Percentiles rank a stretch among this genome's conserved stretches.
Evolutionary conservation across 2,888 invertebrate species (phyloP).

Genomic region (Caenorhabditis wallacei): DNA sequence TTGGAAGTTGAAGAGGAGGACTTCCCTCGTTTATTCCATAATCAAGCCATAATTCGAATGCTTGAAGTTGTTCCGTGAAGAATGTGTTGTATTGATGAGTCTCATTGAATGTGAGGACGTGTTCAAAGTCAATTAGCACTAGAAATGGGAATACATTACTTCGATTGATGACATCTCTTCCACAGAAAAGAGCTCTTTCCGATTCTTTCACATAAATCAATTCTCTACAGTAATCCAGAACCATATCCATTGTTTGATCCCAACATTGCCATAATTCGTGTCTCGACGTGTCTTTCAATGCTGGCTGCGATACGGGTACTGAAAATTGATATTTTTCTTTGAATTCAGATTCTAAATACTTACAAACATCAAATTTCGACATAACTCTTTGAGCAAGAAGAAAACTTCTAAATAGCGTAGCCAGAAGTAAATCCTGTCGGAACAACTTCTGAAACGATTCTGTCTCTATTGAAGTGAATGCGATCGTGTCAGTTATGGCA

Average conservation of each 20-base stretch:
- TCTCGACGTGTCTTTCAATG: constrained; percentile 92
- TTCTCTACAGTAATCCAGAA: constrained; percentile 87
- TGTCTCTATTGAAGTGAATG: constrained; percentile 95
- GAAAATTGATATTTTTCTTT: constrained; percentile 27
- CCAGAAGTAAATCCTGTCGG: constrained; percentile 94
- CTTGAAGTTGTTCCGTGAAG: constrained; percentile 97
- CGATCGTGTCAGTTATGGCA: constrained; percentile 99
- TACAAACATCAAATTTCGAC: constrained; percentile 92
- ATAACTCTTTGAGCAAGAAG: constrained; percentile 94
- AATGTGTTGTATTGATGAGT: constrained; percentile 88
- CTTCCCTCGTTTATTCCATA: constrained; percentile 89
- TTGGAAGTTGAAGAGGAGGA: constrained; percentile 96
- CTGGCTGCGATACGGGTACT: constrained; percentile 89
- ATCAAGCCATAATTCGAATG: constrained; percentile 93
- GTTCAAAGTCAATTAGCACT: constrained; percentile 58
- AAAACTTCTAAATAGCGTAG: constrained; percentile 97
- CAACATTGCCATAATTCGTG: constrained; percentile 90
- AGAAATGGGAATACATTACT: constrained; percentile 58
- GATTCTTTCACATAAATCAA: constrained; percentile 48
- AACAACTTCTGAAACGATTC: constrained; percentile 97
- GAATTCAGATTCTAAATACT: constrained; percentile 20
- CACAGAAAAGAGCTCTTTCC: constrained; percentile 40
- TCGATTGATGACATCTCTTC: constrained; percentile 53
- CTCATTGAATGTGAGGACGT: constrained; percentile 39
- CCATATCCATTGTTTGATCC: constrained; percentile 97